Percentiles rank a stretch among this genome's conserved stretches.
Conservation (phyloP, 2,113 vertebrate species). For the Numenius arquata region DNA sequence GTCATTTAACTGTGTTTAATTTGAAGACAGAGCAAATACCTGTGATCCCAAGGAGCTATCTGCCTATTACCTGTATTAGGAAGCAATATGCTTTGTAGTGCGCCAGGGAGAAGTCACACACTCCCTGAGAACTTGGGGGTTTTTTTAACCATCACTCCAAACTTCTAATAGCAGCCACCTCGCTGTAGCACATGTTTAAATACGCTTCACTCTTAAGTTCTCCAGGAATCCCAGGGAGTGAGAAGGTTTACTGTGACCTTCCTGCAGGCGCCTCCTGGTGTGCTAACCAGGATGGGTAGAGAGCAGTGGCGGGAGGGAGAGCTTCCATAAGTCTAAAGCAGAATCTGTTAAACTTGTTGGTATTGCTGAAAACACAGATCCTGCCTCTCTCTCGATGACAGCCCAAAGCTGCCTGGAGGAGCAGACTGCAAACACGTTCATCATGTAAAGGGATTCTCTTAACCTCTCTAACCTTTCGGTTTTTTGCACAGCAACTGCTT, state of each 20-base stretch:
- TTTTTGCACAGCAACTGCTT: slow-evolving; percentile 90
- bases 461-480: not conserved
- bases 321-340: not conserved
- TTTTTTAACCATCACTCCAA: not conserved
- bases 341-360: not conserved
- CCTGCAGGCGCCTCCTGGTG: not conserved
- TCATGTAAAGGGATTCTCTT: not conserved
- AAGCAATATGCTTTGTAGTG: not conserved
- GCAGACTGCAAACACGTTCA: not conserved
- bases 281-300: not conserved
- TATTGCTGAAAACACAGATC: not conserved
- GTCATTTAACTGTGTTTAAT: not conserved
- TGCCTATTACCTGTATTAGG: not conserved
- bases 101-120: not conserved
- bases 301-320: not conserved
- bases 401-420: not conserved
- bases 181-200: not conserved
- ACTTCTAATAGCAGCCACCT: not conserved
- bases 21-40: not conserved
- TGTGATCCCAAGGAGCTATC: not conserved
- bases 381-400: not conserved
- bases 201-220: not conserved
- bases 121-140: not conserved
- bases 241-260: not conserved
- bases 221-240: not conserved